phyloP scores from a whole-genome alignment of 2,113 vertebrate genomes.

The Dipodomys stephensi region DNA sequence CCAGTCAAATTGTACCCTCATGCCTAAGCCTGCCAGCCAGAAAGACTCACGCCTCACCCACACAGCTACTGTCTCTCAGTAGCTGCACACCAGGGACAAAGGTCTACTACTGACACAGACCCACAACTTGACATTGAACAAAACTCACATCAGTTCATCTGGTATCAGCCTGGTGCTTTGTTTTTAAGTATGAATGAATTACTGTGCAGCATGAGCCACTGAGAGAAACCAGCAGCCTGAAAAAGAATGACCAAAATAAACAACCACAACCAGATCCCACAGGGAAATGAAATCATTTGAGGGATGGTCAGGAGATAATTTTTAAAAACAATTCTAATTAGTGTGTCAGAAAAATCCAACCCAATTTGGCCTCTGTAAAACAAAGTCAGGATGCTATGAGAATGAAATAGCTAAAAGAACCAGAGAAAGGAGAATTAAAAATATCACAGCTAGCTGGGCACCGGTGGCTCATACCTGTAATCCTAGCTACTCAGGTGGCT shows the following conservation, averaged over 20 bases:
- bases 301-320: constrained; percentile 63
- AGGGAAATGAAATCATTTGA: constrained; percentile 46
- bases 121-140: not conserved
- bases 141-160: not conserved
- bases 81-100: not conserved
- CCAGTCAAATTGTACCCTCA: not conserved
- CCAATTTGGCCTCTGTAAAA: constrained; percentile 28
- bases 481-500: too few relatives aligned
- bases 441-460: not conserved
- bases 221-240: constrained; percentile 57
- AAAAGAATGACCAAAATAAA: constrained; percentile 73
- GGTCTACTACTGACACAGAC: not conserved
- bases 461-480: too few relatives aligned
- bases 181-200: constrained; percentile 1
- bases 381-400: constrained; percentile 33
- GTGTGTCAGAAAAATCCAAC: constrained; percentile 30
- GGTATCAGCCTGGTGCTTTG: not conserved
- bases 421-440: constrained; percentile 40
- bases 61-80: not conserved
- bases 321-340: constrained; percentile 63
- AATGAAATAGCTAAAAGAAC: constrained; percentile 17
- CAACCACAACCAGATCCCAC: constrained; percentile 60
- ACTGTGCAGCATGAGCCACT: constrained; percentile 18
- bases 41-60: not conserved
- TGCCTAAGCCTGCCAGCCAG: not conserved